phyloP scores from a whole-genome alignment of 2,888 invertebrate genomes.

The Volucella inflata region DNA sequence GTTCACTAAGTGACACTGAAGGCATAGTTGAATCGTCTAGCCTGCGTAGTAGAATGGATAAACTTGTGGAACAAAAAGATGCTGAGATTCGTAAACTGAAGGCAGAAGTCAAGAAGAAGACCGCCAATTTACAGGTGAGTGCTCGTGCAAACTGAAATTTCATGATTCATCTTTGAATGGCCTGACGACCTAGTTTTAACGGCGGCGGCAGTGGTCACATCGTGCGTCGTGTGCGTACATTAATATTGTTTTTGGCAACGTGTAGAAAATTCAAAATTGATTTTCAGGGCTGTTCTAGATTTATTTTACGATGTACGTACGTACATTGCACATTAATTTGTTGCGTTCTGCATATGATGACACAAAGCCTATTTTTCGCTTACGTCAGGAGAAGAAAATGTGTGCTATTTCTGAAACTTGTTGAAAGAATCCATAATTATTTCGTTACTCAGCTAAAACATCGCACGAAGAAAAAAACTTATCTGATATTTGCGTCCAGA shows the following conservation, averaged over 20 bases:
- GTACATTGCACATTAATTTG: conserved; percentile 6
- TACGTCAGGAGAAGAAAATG: too few species aligned
- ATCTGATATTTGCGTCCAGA: too few species aligned
- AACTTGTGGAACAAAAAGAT: conserved; percentile 84
- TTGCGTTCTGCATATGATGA: conserved; percentile 12
- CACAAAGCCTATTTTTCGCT: too few species aligned
- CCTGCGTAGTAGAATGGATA: conserved; percentile 83
- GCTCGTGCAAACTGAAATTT: neutral
- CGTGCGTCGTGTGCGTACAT: neutral
- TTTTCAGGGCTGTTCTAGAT: conserved; percentile 47
- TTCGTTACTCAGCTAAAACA: too few species aligned
- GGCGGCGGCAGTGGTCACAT: neutral
- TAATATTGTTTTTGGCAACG: conserved; percentile 44
- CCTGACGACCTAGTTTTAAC: conserved; percentile 23
- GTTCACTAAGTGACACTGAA: conserved; percentile 80
- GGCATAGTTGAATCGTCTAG: conserved; percentile 58
- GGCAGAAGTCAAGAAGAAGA: conserved; percentile 82
- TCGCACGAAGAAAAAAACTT: too few species aligned
- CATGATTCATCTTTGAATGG: conserved; percentile 21
- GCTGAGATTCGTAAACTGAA: conserved; percentile 85
- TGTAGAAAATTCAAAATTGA: conserved; percentile 6
- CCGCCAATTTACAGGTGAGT: conserved; percentile 81
- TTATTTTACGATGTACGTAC: conserved; percentile 23
- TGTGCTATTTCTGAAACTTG: too few species aligned
- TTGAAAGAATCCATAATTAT: too few species aligned